phyloP scores from a whole-genome alignment of 2,113 vertebrate genomes.

The Planiliza haematocheilus region DNA sequence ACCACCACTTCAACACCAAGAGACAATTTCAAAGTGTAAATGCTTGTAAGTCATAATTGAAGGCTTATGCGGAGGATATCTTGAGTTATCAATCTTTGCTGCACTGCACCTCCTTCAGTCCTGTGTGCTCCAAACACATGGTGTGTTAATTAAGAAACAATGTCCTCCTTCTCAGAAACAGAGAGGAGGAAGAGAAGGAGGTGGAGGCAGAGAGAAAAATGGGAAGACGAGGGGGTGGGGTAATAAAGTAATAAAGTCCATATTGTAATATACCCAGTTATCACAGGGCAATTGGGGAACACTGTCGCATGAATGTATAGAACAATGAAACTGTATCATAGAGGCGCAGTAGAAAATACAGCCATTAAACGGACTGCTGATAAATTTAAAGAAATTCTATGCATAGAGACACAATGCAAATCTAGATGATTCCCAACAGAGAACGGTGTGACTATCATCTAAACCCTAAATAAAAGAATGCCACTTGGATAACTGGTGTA shows the following conservation, averaged over 20 bases:
- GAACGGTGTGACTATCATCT: no score
- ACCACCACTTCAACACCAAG: constrained; percentile 10
- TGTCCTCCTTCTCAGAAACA: constrained; percentile 57
- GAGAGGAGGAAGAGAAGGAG: constrained; percentile 4
- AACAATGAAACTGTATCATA: not conserved
- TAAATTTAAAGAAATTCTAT: no score
- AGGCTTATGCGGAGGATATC: constrained; percentile 21
- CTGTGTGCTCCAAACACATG: constrained; percentile 40
- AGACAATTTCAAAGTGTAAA: constrained; percentile 1
- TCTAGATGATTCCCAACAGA: not conserved
- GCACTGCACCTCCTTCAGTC: constrained; percentile 22
- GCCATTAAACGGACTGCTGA: not conserved
- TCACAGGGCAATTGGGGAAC: not conserved
- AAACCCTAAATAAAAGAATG: not conserved
- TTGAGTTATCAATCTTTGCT: constrained; percentile 39
- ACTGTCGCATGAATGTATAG: not conserved
- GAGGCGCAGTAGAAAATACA: not conserved
- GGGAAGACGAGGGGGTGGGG: constrained; percentile 28
- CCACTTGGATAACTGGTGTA: not conserved
- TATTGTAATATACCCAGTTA: constrained; percentile 44
- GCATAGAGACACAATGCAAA: not conserved
- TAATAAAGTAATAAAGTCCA: constrained; percentile 34
- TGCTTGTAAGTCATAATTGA: constrained; percentile 34
- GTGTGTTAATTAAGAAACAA: constrained; percentile 67
- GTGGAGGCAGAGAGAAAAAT: not conserved